phyloP scores from a whole-genome alignment of 2,888 invertebrate species.

The Epicampocera succincta region DNA sequence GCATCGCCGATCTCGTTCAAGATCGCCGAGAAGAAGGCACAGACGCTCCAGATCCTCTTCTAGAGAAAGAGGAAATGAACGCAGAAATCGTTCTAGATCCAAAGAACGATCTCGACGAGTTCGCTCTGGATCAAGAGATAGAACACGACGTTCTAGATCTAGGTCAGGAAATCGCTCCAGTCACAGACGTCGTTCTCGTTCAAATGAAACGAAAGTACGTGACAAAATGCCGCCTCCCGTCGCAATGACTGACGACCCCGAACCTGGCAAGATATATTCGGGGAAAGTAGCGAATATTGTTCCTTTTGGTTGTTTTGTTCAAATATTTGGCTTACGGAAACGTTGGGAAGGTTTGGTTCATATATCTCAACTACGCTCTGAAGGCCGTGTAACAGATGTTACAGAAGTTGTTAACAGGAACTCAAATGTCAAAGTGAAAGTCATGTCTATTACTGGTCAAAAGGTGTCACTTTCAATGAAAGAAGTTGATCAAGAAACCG shows the following conservation, averaged over 20 bases:
- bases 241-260: constrained; percentile 87
- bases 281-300: constrained; percentile 98
- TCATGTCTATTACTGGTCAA: constrained; percentile 94
- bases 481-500: constrained; percentile 97
- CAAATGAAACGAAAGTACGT: constrained; percentile 75
- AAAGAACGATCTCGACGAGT: constrained; percentile 71
- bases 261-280: constrained; percentile 92
- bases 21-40: constrained; percentile 73
- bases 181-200: constrained; percentile 71
- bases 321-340: constrained; percentile 93
- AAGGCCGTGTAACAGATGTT: constrained; percentile 96
- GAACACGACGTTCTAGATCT: constrained; percentile 74
- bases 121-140: constrained; percentile 60
- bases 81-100: constrained; percentile 70
- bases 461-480: constrained; percentile 98
- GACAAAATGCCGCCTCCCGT: constrained; percentile 78
- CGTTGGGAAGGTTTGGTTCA: constrained; percentile 98
- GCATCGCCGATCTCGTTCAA: constrained; percentile 68
- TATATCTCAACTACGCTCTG: constrained; percentile 95
- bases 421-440: constrained; percentile 95
- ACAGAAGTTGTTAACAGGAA: constrained; percentile 95
- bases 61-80: constrained; percentile 74
- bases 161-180: constrained; percentile 63
- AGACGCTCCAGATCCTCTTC: constrained; percentile 72
- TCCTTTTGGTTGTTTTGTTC: constrained; percentile 99